Evolutionary conservation across 2,797 vertebrate genomes (phyloP), one percentile per base, ranked within the genome.

Genomic region (Acrocephalus scirpaceus): DNA sequence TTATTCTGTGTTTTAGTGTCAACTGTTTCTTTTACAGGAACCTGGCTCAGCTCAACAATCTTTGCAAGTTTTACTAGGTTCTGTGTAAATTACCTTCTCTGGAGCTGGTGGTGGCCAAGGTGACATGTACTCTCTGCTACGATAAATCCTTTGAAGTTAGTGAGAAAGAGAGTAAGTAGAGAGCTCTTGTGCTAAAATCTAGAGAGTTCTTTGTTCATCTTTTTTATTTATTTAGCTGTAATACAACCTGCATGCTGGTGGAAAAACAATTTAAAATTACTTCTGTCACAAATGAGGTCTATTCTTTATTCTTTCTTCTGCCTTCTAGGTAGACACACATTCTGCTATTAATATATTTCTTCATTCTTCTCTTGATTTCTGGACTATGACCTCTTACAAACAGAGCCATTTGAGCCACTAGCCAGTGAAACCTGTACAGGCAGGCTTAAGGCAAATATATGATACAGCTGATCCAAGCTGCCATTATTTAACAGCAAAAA

Each of bases 71-170:
- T 62, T 29, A 44, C 16, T 16, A 10, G 29, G 62, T 44, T 57
- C 44, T 67, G 62, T 67, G 10, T 57, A 30, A 0, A 0, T 57
- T 60, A 42, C 2, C 10, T 61, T 76, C 30, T 69, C 51, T 10
- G 22, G 32, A 77, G 32, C 48, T 34, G 16, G 11, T 34, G 45
- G 14, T 34, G 13, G n/a, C 27, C 2, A 6, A 71, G n/a, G 7
- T 42, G 53, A 56, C 21, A 19, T 13, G 10, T 6, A 21, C 21
- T 50, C 17, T 44, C 53, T 25, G 19, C 3, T 6, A 1, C 19
- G 25, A 47, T 53, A 90, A 90, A 78, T 19, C 16, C 23, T 74
- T 60, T 71, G 13, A 74, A 67, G 11, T 62, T 23, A 67, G 21
- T 14, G 30, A 67, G 34, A 86, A 89, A 64, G 13, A 79, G 9